Evolutionary conservation across 2,797 vertebrate species (phyloP).

Genomic region (Leptoclinus maculatus): DNA sequence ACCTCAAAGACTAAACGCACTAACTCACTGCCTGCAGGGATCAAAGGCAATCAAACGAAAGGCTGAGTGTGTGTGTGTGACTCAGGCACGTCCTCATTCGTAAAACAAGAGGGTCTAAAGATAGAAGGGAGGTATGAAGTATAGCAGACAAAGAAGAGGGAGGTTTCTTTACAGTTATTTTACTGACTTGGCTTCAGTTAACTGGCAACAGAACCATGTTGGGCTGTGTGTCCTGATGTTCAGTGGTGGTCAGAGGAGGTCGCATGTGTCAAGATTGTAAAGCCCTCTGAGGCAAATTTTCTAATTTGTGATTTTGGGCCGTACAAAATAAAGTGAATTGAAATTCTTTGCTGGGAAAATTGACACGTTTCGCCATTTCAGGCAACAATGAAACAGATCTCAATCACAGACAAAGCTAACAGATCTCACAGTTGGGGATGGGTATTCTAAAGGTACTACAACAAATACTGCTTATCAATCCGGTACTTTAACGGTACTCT

Average conservation of each 20-base stretch:
- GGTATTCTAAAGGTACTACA: no score
- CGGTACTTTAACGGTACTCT: no score
- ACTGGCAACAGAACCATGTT: slow-evolving; percentile 28
- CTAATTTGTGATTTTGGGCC: no score
- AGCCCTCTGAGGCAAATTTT: no score
- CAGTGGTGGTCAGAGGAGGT: slow-evolving; percentile 1
- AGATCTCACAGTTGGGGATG: not conserved
- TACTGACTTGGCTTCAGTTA: not conserved
- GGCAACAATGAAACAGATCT: not conserved
- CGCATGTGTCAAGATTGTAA: no score
- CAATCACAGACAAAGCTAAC: not conserved
- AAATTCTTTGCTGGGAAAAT: slow-evolving; percentile 6
- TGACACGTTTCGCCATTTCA: not conserved
- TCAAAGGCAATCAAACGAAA: slow-evolving; percentile 30
- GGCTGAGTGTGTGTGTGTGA: not conserved
- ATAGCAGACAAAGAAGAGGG: slow-evolving; percentile 1
- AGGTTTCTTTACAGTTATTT: slow-evolving; percentile 4
- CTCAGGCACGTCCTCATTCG: not conserved
- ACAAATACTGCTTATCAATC: no score
- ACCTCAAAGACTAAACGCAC: not conserved
- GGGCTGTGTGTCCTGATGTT: slow-evolving; percentile 2
- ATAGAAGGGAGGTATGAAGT: not conserved
- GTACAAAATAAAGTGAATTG: no score
- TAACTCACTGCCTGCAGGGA: not conserved
- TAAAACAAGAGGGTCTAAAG: slow-evolving; percentile 13